A percentile compares a stretch with the other conserved stretches of the same genome.
phyloP scores from a whole-genome alignment of 2,888 invertebrate species.

The Cenopis cana region DNA sequence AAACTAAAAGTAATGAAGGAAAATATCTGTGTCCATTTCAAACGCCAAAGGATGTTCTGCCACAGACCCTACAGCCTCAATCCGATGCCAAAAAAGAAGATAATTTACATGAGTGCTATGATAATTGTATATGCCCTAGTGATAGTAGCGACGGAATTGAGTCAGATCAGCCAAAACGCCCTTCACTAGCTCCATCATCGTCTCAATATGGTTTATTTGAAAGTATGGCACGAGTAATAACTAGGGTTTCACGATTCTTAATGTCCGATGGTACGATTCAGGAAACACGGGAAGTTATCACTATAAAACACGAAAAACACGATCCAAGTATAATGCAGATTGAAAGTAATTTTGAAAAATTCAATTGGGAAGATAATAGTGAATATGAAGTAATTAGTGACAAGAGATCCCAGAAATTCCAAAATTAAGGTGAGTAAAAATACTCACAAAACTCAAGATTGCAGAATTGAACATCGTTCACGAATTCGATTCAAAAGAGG shows the following conservation, averaged over 20 bases:
- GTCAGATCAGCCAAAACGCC: not conserved
- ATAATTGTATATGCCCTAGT: not conserved
- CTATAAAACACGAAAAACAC: conserved; percentile 46
- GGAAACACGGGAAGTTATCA: conserved; percentile 31
- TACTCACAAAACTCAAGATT: not conserved
- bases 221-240: conserved; percentile 6
- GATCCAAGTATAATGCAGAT: not conserved
- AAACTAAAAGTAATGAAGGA: not conserved
- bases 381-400: not conserved
- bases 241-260: conserved; percentile 4
- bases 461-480: no score
- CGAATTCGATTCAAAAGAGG: no score
- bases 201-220: not conserved
- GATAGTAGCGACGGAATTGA: not conserved
- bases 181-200: not conserved
- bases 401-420: not conserved
- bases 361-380: not conserved
- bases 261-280: not conserved
- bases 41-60: not conserved
- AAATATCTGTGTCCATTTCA: not conserved
- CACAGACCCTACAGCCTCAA: not conserved
- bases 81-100: not conserved
- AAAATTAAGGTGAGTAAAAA: not conserved
- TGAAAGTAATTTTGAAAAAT: not conserved
- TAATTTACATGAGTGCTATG: not conserved